Base-by-base conservation (phyloP, 2,113 vertebrate genomes). In the Grus americana region DNA sequence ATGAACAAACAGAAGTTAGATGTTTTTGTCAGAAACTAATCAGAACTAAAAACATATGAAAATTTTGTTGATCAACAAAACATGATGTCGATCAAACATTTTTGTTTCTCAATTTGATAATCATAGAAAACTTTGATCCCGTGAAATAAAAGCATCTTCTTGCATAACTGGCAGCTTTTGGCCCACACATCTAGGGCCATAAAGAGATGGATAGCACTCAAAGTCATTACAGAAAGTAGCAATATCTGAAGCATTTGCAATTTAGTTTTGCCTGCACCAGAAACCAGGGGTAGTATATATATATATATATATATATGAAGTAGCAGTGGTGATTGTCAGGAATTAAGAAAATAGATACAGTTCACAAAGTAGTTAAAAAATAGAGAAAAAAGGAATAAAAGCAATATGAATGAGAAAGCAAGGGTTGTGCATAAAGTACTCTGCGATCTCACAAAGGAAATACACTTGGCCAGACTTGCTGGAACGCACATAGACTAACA, bases 381-480 rank as follows among this genome's bases (percentile, higher is more conserved):
- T 0, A 42, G 24, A 76, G 22, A 81, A 80, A n/a, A 75, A 63
- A 19, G 10, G 68, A 93, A 79, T 62, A 88, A 90, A 91, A 90
- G 42, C 22, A 47, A 49, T 20, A 36, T 20, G 49, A 88, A 61
- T 11, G 34, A 93, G 75, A 58, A 92, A 88, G 63, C 12, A 29
- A 91, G 24, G 44, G 20, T 15, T 83, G 18, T 38, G 22, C 70
- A 90, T 71, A 68, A 83, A 73, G 54, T 5, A 75, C 61, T 42
- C 75, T 61, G 61, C 1, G 0, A 58, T 57, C 78, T 93, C 76
- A 78, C 67, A 81, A 59, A 86, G 79, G 93, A 93, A 96, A 78
- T 65, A 68, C 49, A 49, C 44, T 95, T 94, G 80, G 93, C 85
- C 85, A 96, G 92, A 92, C 86, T 84, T 91, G 52, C 52, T 88